Conservation (phyloP, 2,113 vertebrate genomes). For the Callionymus lyra region DNA sequence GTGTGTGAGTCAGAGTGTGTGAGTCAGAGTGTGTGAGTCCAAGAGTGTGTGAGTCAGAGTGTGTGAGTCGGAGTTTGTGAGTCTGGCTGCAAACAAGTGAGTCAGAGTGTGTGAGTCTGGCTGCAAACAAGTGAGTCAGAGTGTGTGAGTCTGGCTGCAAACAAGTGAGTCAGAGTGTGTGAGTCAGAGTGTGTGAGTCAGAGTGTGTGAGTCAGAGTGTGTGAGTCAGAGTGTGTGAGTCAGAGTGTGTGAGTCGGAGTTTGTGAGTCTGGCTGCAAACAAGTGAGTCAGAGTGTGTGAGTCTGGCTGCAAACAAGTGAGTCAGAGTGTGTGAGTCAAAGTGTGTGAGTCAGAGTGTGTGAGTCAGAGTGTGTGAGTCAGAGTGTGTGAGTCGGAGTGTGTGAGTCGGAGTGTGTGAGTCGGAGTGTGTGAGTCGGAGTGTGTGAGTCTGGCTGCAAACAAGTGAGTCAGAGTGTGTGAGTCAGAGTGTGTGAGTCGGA, state of each 20-base stretch:
- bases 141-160: slow-evolving; percentile 68
- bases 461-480: slow-evolving; percentile 83
- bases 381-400: slow-evolving; percentile 39
- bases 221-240: slow-evolving; percentile 88
- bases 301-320: slow-evolving; percentile 87
- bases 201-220: slow-evolving; percentile 39
- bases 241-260: neutral
- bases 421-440: slow-evolving; percentile 56
- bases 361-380: slow-evolving; percentile 84
- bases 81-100: slow-evolving; percentile 81
- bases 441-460: slow-evolving; percentile 77
- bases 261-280: slow-evolving; percentile 81
- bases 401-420: slow-evolving; percentile 88
- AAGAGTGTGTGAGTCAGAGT: slow-evolving; percentile 73
- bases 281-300: slow-evolving; percentile 83
- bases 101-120: slow-evolving; percentile 84
- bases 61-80: too few relatives aligned
- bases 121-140: slow-evolving; percentile 82
- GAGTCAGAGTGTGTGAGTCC: too few relatives aligned
- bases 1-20: slow-evolving; percentile 71
- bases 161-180: slow-evolving; percentile 81
- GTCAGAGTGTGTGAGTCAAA: slow-evolving; percentile 41
- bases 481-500: slow-evolving; percentile 81
- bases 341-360: too few relatives aligned
- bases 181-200: slow-evolving; percentile 84